phyloP scores from a whole-genome alignment of 2,888 invertebrate genomes.

The Iselma pallidipennis region DNA sequence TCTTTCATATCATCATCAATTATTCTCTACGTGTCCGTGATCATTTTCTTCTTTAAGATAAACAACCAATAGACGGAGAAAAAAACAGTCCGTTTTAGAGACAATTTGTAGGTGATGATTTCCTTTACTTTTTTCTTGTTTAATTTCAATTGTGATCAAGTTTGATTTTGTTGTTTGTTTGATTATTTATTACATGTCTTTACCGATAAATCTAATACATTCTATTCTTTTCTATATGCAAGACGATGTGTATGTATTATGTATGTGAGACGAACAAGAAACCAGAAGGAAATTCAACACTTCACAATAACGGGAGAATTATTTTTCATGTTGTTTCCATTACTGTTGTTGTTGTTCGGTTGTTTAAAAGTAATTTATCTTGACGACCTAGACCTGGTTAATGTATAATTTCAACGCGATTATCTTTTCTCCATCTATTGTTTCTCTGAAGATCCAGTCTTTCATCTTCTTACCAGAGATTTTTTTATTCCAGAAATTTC shows the following conservation, averaged over 20 bases:
- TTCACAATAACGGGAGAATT: neutral
- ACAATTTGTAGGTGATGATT: neutral
- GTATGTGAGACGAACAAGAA: neutral
- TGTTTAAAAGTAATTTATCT: constrained; percentile 1
- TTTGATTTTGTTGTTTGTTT: neutral
- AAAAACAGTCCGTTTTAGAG: too few species aligned
- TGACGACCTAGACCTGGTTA: neutral
- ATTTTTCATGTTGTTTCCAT: neutral
- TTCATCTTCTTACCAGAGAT: neutral
- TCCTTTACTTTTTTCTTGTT: neutral
- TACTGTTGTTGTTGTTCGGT: neutral
- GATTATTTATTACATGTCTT: neutral
- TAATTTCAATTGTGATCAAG: neutral
- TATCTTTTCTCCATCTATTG: neutral
- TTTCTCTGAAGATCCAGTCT: neutral
- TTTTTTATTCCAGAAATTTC: neutral
- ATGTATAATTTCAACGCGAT: neutral
- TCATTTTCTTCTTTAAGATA: neutral
- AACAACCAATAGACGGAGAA: too few species aligned
- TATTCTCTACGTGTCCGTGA: neutral
- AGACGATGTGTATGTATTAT: too few species aligned
- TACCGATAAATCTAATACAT: neutral
- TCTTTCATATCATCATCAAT: neutral
- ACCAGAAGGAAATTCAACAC: neutral
- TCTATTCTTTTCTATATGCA: neutral